Evolutionary conservation across 1,140 invertebrate species (phyloP).

Genomic region (Cydia strobilella): DNA sequence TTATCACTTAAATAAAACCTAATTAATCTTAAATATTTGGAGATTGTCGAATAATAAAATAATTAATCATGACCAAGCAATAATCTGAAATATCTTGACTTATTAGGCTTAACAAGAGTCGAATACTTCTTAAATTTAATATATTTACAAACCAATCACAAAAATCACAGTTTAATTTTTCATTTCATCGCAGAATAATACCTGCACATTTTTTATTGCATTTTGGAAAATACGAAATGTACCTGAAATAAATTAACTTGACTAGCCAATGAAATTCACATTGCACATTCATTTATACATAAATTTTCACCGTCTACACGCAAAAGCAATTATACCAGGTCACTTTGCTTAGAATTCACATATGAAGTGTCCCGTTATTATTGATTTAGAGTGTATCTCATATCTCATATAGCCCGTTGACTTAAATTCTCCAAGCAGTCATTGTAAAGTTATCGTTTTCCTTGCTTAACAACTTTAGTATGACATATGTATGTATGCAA

Average conservation of each 20-base stretch:
- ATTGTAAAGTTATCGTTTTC: too few species aligned
- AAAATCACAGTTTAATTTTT: not conserved
- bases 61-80: not conserved
- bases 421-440: too few species aligned
- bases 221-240: not conserved
- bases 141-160: not conserved
- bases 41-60: not conserved
- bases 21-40: not conserved
- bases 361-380: too few species aligned
- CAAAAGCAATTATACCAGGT: too few species aligned
- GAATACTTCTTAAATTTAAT: not conserved
- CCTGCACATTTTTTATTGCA: too few species aligned
- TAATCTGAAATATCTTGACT: not conserved
- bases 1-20: not conserved
- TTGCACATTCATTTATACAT: slow-evolving; percentile 6
- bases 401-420: too few species aligned
- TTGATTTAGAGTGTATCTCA: too few species aligned
- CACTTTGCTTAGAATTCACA: too few species aligned
- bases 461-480: too few species aligned
- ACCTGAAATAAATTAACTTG: not conserved
- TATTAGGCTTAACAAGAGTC: not conserved
- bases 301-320: not conserved
- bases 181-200: not conserved
- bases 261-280: slow-evolving; percentile 5
- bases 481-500: too few species aligned